Conservation (phyloP, 1,140 invertebrate genomes). For the Tenebrio molitor region DNA sequence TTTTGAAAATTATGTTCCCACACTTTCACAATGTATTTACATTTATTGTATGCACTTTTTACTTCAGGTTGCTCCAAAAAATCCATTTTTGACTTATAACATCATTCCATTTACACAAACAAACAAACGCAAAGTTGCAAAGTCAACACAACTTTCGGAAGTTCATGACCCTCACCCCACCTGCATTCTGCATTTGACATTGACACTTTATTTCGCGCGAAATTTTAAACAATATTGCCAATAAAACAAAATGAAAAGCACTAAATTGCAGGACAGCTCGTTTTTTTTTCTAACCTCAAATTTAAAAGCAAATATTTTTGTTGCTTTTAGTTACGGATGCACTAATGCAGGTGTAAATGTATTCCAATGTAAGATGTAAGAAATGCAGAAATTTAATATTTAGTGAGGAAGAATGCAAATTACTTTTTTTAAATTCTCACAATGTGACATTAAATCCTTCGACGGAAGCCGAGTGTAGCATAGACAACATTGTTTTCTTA, state of each 20-base stretch:
- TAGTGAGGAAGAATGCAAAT: slow-evolving; percentile 10
- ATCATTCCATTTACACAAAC: not conserved
- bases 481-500: slow-evolving; percentile 51
- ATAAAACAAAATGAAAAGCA: not conserved
- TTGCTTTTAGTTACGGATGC: not conserved
- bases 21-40: slow-evolving; percentile 80
- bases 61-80: slow-evolving; percentile 58
- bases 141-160: too few species aligned
- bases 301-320: not conserved
- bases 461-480: slow-evolving; percentile 17
- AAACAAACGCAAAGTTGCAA: too few species aligned
- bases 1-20: slow-evolving; percentile 85
- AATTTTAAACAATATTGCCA: not conserved
- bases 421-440: slow-evolving; percentile 55
- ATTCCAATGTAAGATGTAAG: slow-evolving; percentile 53
- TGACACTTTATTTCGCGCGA: not conserved
- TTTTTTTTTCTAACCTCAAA: too few species aligned
- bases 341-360: slow-evolving; percentile 41
- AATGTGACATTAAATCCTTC: not conserved
- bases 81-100: slow-evolving; percentile 56
- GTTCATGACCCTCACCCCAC: too few species aligned
- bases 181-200: not conserved
- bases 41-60: slow-evolving; percentile 65
- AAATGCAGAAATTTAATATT: slow-evolving; percentile 53
- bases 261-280: not conserved